Percentiles rank a stretch among this genome's conserved stretches.
These are phyloP conservation scores for Catharus minimus DNA, from an alignment of 2,113 vertebrate genomes.

Conservation along the genomic window DNA sequence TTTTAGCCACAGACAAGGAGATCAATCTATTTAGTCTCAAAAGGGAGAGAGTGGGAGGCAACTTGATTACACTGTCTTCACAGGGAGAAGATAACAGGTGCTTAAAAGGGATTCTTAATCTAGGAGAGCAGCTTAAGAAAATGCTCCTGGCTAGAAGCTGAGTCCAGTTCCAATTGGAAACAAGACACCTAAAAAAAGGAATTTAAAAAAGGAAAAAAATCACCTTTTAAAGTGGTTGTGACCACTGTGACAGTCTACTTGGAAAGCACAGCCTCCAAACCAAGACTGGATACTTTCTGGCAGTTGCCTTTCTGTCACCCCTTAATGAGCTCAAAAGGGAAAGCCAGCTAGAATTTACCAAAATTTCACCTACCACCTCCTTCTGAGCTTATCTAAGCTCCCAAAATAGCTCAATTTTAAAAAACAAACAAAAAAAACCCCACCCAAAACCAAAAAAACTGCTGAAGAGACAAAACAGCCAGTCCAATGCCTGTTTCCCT, in stretches of 20 bases:
- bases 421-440: not conserved
- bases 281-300: not conserved
- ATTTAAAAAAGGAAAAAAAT: accelerated
- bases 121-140: slow-evolving; percentile 16
- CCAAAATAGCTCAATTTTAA: not conserved
- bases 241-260: not conserved
- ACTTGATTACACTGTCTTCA: slow-evolving; percentile 26
- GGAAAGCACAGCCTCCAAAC: not conserved
- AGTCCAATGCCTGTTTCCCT: not conserved
- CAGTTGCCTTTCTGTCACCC: not conserved
- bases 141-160: not conserved
- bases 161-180: not conserved
- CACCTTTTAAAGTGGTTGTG: not conserved
- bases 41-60: slow-evolving; percentile 7
- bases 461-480: not conserved
- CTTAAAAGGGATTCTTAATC: slow-evolving; percentile 13
- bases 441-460: not conserved
- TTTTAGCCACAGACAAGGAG: slow-evolving; percentile 36
- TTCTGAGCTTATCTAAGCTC: not conserved
- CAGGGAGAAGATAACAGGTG: not conserved
- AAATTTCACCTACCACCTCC: not conserved
- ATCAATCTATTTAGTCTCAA: slow-evolving; percentile 36
- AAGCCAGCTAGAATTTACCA: not conserved
- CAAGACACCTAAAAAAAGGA: accelerated
- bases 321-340: not conserved